Evolutionary conservation across 1,140 invertebrate species (phyloP).

Genomic region (Thaumetopoea pityocampa): DNA sequence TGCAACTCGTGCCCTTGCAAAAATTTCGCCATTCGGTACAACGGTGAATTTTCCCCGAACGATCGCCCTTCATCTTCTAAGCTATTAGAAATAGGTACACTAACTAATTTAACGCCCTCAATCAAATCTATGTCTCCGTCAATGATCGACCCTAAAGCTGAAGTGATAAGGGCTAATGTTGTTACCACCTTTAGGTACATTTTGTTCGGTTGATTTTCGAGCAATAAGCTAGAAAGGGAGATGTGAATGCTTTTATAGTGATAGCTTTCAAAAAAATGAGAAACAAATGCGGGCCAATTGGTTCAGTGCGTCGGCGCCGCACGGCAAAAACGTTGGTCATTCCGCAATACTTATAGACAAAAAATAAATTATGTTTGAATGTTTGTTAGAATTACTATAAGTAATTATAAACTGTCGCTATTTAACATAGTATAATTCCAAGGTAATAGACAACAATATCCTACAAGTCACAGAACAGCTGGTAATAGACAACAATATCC

Average conservation of each 20-base stretch:
- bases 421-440: too few species aligned
- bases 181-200: constrained; percentile 49
- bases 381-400: too few species aligned
- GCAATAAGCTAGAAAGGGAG: constrained; percentile 61
- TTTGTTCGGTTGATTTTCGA: constrained; percentile 37
- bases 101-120: constrained; percentile 80
- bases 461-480: too few species aligned
- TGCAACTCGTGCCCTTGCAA: constrained; percentile 82
- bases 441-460: too few species aligned
- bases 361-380: too few species aligned
- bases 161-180: constrained; percentile 26
- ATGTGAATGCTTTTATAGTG: constrained; percentile 59
- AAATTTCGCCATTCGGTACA: constrained; percentile 80
- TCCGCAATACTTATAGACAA: constrained; percentile 29
- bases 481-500: too few species aligned
- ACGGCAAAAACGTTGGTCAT: constrained; percentile 39
- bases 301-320: constrained; percentile 23
- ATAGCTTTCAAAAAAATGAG: constrained; percentile 71
- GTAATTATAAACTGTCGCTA: too few species aligned
- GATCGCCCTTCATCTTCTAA: constrained; percentile 68
- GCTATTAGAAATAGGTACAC: constrained; percentile 57
- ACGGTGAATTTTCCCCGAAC: constrained; percentile 70
- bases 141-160: constrained; percentile 41
- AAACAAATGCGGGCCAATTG: constrained; percentile 38
- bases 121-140: constrained; percentile 75